These are phyloP conservation scores for Phania funesta DNA, from an alignment of 2,888 invertebrate genomes.

Conservation along the genomic window DNA sequence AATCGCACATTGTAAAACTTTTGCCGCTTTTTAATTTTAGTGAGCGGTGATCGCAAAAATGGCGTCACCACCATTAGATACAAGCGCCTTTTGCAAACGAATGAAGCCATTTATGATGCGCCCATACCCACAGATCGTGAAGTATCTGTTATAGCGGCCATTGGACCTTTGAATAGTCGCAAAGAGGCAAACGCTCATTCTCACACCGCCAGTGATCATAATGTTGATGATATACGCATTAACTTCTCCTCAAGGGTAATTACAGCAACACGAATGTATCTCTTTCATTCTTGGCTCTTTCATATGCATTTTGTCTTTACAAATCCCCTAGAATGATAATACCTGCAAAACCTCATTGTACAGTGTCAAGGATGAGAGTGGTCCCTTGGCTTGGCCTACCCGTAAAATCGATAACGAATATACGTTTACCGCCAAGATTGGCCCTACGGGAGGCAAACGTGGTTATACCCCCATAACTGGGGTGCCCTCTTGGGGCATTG, in stretches of 20 bases:
- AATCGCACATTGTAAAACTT: not conserved
- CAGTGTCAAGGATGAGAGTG: constrained; percentile 83
- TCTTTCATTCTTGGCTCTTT: not conserved
- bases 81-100: constrained; percentile 88
- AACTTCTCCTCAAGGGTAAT: constrained; percentile 86
- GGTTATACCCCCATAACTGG: constrained; percentile 92
- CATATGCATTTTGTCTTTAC: not conserved
- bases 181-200: constrained; percentile 93
- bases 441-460: constrained; percentile 90
- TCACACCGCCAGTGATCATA: constrained; percentile 78
- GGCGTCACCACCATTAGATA: constrained; percentile 91
- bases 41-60: constrained; percentile 88
- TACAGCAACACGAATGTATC: too few relatives aligned
- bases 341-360: constrained; percentile 86
- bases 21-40: constrained; percentile 70
- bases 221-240: constrained; percentile 85
- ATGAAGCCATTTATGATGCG: constrained; percentile 86
- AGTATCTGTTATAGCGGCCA: constrained; percentile 92
- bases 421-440: constrained; percentile 88
- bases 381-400: constrained; percentile 86
- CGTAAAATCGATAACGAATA: constrained; percentile 84
- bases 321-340: constrained; percentile 83
- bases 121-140: constrained; percentile 85
- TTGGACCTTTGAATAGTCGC: constrained; percentile 89
- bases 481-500: constrained; percentile 92